Conservation (phyloP, 2,113 vertebrate species). For the Oophaga pumilio region DNA sequence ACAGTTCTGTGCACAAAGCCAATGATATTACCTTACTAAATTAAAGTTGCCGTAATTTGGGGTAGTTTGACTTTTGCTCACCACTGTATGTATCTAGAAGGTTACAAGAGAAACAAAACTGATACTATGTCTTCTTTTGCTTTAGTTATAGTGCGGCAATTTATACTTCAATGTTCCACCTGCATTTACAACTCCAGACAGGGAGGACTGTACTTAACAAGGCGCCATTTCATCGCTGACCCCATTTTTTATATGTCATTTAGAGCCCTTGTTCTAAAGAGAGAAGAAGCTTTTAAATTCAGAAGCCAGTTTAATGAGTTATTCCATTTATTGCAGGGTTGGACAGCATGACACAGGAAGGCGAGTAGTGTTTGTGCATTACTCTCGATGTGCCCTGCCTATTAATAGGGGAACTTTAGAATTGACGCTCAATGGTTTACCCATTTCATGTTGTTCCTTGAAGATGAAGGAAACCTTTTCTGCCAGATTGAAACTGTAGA, state of each 20-base stretch:
- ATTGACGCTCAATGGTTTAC: neutral
- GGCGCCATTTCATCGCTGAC: slow-evolving; percentile 73
- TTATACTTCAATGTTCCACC: slow-evolving; percentile 69
- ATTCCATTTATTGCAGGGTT: slow-evolving; percentile 71
- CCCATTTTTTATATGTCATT: slow-evolving; percentile 69
- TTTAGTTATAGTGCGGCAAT: neutral
- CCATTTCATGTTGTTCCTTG: neutral
- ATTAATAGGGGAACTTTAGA: slow-evolving; percentile 65
- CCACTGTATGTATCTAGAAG: neutral
- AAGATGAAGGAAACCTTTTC: neutral
- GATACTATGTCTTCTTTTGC: neutral
- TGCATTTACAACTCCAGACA: slow-evolving; percentile 77
- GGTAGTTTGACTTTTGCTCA: neutral
- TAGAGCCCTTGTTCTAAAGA: slow-evolving; percentile 64
- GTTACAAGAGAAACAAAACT: neutral
- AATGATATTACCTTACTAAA: too few species aligned
- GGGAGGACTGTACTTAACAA: slow-evolving; percentile 72
- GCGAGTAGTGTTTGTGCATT: slow-evolving; percentile 75
- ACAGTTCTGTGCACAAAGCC: neutral
- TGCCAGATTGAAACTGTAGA: neutral
- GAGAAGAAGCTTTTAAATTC: slow-evolving; percentile 74
- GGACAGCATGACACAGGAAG: slow-evolving; percentile 63
- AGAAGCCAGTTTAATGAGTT: slow-evolving; percentile 78
- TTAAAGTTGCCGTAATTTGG: neutral
- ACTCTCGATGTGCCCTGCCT: slow-evolving; percentile 68